Evolutionary conservation across 2,888 invertebrate species (phyloP).

Genomic region (Chrysotoxum bicinctum): DNA sequence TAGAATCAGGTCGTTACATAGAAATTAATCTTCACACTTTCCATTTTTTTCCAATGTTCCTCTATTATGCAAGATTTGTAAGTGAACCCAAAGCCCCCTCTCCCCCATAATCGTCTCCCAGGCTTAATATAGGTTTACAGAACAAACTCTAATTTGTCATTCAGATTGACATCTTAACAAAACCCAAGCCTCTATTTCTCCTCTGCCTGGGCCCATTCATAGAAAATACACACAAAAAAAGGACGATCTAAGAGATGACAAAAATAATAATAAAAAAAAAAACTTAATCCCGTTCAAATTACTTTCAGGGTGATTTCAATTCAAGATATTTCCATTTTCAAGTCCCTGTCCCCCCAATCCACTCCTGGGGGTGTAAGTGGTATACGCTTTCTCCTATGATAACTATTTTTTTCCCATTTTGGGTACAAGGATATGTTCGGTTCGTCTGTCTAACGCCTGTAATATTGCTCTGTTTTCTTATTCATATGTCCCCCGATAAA

Average conservation of each 20-base stretch:
- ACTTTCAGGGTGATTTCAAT: constrained; percentile 68
- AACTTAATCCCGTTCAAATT: constrained; percentile 61
- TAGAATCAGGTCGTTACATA: constrained; percentile 59
- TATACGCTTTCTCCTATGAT: constrained; percentile 9
- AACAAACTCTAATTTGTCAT: constrained; percentile 67
- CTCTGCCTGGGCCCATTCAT: constrained; percentile 34
- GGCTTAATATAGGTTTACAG: constrained; percentile 26
- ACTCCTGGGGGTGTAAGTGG: too few relatives aligned
- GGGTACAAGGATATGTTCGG: constrained; percentile 14
- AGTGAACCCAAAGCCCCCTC: neutral
- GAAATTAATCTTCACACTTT: constrained; percentile 63
- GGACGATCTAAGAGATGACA: constrained; percentile 6
- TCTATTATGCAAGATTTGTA: constrained; percentile 39
- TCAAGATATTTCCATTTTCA: constrained; percentile 60
- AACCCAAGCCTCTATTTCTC: constrained; percentile 7
- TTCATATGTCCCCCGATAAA: constrained; percentile 52
- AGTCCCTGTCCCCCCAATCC: neutral
- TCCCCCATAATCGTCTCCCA: neutral
- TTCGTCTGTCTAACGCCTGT: constrained; percentile 35
- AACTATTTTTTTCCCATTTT: constrained; percentile 52
- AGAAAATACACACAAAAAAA: constrained; percentile 15
- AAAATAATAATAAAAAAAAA: constrained; percentile 24
- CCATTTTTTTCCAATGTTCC: neutral
- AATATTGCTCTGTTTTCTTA: constrained; percentile 32
- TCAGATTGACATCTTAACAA: constrained; percentile 68